Conservation (phyloP, 2,888 invertebrate species). For the Tupiocoris notatus region DNA sequence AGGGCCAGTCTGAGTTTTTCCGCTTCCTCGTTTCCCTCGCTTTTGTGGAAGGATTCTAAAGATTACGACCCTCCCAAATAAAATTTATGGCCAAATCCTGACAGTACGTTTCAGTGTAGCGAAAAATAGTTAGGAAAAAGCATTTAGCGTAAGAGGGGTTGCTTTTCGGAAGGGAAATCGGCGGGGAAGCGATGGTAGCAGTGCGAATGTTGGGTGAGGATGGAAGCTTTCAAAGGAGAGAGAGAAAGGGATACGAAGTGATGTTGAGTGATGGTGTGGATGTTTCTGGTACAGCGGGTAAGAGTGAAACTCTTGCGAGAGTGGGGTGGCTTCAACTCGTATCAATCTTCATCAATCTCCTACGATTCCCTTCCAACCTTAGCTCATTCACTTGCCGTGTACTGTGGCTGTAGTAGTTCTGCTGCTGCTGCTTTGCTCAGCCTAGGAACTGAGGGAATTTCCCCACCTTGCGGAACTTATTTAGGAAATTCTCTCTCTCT, state of each 20-base stretch:
- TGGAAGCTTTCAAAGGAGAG: constrained; percentile 5
- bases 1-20: constrained; percentile 34
- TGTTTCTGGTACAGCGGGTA: constrained; percentile 38
- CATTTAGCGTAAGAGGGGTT: constrained; percentile 34
- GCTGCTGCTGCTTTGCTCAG: not conserved
- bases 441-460: not conserved
- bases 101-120: constrained; percentile 39
- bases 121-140: constrained; percentile 40
- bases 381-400: not conserved
- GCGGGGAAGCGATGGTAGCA: not conserved
- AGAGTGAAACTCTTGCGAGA: constrained; percentile 11
- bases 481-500: not conserved
- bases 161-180: constrained; percentile 15
- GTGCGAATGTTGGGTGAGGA: not conserved
- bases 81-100: constrained; percentile 39
- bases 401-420: not conserved
- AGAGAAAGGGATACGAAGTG: not conserved
- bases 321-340: constrained; percentile 27
- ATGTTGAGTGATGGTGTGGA: constrained; percentile 2
- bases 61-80: constrained; percentile 38
- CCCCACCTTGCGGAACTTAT: constrained; percentile 18
- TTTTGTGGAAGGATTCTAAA: constrained; percentile 35
- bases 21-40: constrained; percentile 22
- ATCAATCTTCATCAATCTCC: constrained; percentile 39
- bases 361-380: constrained; percentile 1